Conservation (phyloP, 2,888 invertebrate genomes). For the Leptinotarsa juncta region DNA sequence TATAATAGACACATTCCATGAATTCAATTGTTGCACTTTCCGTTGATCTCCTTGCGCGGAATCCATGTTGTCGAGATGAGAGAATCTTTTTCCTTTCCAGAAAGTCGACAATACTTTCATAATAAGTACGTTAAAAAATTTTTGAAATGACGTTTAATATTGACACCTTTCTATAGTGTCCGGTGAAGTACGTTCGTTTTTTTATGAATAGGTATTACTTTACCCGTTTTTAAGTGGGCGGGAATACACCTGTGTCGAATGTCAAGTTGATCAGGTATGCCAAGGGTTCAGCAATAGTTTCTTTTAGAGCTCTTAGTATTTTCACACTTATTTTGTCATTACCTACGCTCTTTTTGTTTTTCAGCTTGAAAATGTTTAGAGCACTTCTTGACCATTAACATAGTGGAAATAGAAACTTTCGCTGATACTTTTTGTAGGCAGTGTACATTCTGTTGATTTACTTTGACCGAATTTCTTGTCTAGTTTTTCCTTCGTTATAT, state of each 20-base stretch:
- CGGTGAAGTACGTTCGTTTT: background rate
- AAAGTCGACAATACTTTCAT: background rate
- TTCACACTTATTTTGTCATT: background rate
- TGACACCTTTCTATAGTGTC: background rate
- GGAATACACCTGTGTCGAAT: background rate
- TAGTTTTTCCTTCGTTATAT: background rate
- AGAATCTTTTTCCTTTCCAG: background rate
- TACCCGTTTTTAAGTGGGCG: background rate
- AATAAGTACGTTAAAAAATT: background rate
- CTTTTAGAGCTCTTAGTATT: background rate
- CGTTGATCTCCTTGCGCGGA: background rate
- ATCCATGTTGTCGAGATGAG: background rate
- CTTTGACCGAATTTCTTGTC: constrained; percentile 4
- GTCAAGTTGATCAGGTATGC: background rate
- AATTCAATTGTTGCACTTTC: too few species aligned
- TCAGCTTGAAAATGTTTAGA: background rate
- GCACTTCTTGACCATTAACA: background rate
- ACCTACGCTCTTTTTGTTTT: background rate
- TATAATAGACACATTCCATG: too few species aligned
- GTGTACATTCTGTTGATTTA: too few species aligned
- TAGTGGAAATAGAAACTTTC: background rate
- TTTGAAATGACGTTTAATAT: background rate
- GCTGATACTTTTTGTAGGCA: background rate
- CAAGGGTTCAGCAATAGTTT: background rate
- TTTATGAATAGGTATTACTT: background rate